Evolutionary conservation across 2,888 invertebrate genomes (phyloP), one percentile per base, ranked within the genome.

Genomic region (Epirrhoe tristata): DNA sequence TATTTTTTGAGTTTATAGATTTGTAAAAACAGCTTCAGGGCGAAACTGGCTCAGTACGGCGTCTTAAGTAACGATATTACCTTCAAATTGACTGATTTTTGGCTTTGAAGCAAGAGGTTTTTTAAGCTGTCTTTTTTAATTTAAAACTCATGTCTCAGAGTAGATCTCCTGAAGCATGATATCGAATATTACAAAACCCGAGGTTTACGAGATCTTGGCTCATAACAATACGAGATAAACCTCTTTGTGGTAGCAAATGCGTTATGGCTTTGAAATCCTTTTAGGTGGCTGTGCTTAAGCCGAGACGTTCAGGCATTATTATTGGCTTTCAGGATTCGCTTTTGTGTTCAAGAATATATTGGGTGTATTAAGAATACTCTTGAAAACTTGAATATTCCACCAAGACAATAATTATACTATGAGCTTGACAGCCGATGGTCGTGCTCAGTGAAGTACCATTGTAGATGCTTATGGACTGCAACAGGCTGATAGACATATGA

Each of bases 241-340:
- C 67, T 71, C 69, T 73, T 70, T 73, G 70, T 70, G 62, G 73
- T 63, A 58, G 52, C 65, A 62, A 68, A 67, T 70, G 64, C 67
- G 68, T 60, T 70, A 65, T 62, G 65, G 39, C 64, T 59, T 66
- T 62, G 56, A 70, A 71, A 73, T 74, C 67, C 71, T 65, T 68
- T 72, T 68, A 63, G 58, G 55, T 69, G 48, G 16, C 46, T n/a
- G 48, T 31, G 58, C 39, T 53, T 7, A 17, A 46, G 14, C 7
- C 46, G 6, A n/a, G 24, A 8, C 50, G 12, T 17, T 52, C 31
- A 52, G 58, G 53, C 61, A 32, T 64, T 46, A 63, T 36, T 12
- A 43, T 43, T 46, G 17, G 39, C 51, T 51, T 46, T 58, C 46
- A 54, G 48, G 50, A 66, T 62, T 31, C 17, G 14, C 58, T 54